Evolutionary conservation across 2,113 vertebrate genomes (phyloP), one percentile per base, ranked within the genome.

Genomic region (Polyodon spathula): DNA sequence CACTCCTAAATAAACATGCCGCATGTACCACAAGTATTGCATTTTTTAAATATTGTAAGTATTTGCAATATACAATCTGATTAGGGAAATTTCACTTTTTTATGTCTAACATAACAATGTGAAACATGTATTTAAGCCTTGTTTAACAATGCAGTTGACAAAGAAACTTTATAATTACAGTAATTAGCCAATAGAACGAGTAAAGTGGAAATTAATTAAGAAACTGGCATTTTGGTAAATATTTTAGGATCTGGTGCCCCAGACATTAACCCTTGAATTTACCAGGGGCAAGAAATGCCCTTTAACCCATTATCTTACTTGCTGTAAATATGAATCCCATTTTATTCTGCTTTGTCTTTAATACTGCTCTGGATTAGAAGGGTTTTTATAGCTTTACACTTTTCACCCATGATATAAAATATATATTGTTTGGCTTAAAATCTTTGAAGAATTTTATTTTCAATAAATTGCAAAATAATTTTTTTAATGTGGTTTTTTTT

Each of bases 261-360:
- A 7, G 37, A 4, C 38, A 64, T 65, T 65, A 70, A 65, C 71
- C 40, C 44, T 63, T 66, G 41, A 15, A 63, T 37, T 37, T 42
- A 11, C 59, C 38, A 61, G 41, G 64, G 55, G 60, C 62, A 63
- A 60, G 16, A 55, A 6, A 16, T 64, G 61, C 10, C 40, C 63
- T 52, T 67, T 59, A 73, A 59, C 37, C 62, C 59, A 58, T 69
- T 61, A 66, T 64, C 15, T 8, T 17, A 6, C 53, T 54, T 8
- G 5, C 61, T 52, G 67, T 54, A 70, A 64, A 69, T 12, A 67
- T 58, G 57, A 63, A 46, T 42, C 54, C 61, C 40, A 16, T 42
- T 65, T 38, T 73, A 71, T 69, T 77, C 67, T 60, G 37, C 16
- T 71, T 65, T 72, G 53, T 69, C 63, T 72, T 60, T 65, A 63